Evolutionary conservation across 2,113 vertebrate genomes (phyloP).

Genomic region (Scomber scombrus): DNA sequence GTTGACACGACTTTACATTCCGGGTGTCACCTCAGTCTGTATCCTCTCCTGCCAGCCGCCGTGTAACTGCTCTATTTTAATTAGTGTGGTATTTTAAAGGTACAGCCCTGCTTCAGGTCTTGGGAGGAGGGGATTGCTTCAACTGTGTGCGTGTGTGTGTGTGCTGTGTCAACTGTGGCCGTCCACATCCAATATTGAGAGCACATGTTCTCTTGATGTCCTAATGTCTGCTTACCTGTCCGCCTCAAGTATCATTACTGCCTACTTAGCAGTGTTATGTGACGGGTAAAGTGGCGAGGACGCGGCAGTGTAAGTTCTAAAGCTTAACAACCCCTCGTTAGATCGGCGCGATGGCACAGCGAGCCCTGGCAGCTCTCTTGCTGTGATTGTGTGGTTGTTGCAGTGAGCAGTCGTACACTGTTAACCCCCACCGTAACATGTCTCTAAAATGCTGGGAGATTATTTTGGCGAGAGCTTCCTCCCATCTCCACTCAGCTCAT

Average conservation of each 20-base stretch:
- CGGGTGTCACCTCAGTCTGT: conserved; percentile 43
- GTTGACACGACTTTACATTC: conserved; percentile 51
- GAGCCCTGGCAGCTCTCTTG: conserved; percentile 10
- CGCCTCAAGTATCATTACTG: conserved; percentile 46
- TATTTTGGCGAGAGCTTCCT: conserved; percentile 68
- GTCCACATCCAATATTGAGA: conserved; percentile 6
- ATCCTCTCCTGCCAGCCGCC: conserved; percentile 31
- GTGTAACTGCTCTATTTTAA: conserved; percentile 62
- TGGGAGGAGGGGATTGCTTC: conserved; percentile 47
- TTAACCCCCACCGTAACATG: conserved; percentile 62
- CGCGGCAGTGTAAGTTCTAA: conserved; percentile 23
- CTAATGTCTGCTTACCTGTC: conserved; percentile 29
- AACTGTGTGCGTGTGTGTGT: not conserved
- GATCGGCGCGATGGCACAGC: conserved; percentile 7
- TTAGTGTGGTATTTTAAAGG: conserved; percentile 59
- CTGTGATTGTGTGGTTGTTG: conserved; percentile 26
- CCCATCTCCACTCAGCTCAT: conserved; percentile 75
- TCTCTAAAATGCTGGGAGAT: conserved; percentile 62
- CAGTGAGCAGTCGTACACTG: conserved; percentile 42
- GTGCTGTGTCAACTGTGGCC: not conserved
- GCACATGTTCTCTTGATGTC: conserved; percentile 29
- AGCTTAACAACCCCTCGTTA: conserved; percentile 47
- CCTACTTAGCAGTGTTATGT: conserved; percentile 45
- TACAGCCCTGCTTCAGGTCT: conserved; percentile 49
- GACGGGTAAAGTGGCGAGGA: conserved; percentile 33